Percentiles rank a stretch among this genome's conserved stretches.
Evolutionary conservation across 1,140 invertebrate genomes (phyloP).

Genomic region (Drosophila bipectinata): DNA sequence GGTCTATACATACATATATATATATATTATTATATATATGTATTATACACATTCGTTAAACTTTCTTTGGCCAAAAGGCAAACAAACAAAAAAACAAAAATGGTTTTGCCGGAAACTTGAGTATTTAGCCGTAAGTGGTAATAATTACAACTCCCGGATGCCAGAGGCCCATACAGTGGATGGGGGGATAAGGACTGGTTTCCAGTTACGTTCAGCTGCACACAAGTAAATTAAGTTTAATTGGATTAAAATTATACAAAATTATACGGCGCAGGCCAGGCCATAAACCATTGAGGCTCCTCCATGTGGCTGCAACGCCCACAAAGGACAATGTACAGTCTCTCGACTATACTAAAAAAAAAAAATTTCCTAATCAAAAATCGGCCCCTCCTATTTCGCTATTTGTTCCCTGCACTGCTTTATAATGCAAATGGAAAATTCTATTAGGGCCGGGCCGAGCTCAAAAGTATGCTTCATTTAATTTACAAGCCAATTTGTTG

Average conservation of each 20-base stretch:
- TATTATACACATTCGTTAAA: conserved; percentile 16
- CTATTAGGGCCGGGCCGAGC: conserved; percentile 39
- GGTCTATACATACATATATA: conserved; percentile 4
- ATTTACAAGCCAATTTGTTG: conserved; percentile 71
- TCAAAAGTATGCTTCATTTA: conserved; percentile 53
- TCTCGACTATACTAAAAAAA: not conserved
- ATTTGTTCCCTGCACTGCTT: conserved; percentile 38
- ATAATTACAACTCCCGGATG: conserved; percentile 69
- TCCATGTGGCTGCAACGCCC: not conserved
- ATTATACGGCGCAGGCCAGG: conserved; percentile 37
- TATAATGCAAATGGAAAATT: conserved; percentile 71
- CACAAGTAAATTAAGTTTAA: conserved; percentile 78
- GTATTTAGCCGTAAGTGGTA: conserved; percentile 83
- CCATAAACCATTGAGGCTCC: too few relatives aligned
- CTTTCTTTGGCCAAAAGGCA: conserved; percentile 24
- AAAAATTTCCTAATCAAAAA: conserved; percentile 31
- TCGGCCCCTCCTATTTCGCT: conserved; percentile 11
- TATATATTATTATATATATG: not conserved
- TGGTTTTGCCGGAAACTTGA: conserved; percentile 31
- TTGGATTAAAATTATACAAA: conserved; percentile 78
- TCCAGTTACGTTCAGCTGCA: conserved; percentile 47
- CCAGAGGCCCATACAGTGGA: conserved; percentile 15
- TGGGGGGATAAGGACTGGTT: conserved; percentile 18
- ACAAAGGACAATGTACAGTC: conserved; percentile 18
- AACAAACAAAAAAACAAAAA: not conserved